A percentile compares a stretch with the other conserved stretches of the same genome.
These are phyloP conservation scores for Trypoxylus dichotomus DNA, from an alignment of 1,140 invertebrate species.

Conservation along the genomic window DNA sequence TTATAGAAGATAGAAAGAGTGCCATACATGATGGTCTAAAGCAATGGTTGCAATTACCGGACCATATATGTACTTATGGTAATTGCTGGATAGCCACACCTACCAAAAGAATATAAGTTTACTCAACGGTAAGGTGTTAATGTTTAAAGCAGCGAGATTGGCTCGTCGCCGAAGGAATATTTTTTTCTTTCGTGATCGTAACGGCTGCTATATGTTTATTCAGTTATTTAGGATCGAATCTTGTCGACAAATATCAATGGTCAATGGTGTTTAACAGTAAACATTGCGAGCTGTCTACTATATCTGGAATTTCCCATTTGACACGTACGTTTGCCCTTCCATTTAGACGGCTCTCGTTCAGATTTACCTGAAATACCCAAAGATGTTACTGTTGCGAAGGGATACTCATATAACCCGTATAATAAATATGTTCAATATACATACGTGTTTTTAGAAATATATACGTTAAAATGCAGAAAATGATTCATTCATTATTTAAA, in stretches of 20 bases:
- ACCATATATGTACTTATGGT: slow-evolving; percentile 1
- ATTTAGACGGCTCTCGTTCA: not conserved
- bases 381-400: not conserved
- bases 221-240: slow-evolving; percentile 16
- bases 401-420: not conserved
- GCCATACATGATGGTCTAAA: not conserved
- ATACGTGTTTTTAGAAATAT: too few relatives aligned
- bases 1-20: not conserved
- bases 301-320: slow-evolving; percentile 23
- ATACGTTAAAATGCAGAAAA: too few relatives aligned
- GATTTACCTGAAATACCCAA: not conserved
- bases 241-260: not conserved
- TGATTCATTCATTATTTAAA: too few relatives aligned
- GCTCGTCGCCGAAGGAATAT: not conserved
- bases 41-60: not conserved
- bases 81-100: slow-evolving; percentile 3
- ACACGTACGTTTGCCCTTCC: slow-evolving; percentile 11
- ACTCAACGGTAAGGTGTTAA: slow-evolving; percentile 16
- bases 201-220: not conserved
- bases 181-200: not conserved
- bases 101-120: not conserved
- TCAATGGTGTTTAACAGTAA: not conserved
- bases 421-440: not conserved
- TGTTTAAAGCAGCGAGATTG: not conserved
- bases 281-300: slow-evolving; percentile 9